Conservation (phyloP, 2,113 vertebrate species). For the Pedionomus torquatus region DNA sequence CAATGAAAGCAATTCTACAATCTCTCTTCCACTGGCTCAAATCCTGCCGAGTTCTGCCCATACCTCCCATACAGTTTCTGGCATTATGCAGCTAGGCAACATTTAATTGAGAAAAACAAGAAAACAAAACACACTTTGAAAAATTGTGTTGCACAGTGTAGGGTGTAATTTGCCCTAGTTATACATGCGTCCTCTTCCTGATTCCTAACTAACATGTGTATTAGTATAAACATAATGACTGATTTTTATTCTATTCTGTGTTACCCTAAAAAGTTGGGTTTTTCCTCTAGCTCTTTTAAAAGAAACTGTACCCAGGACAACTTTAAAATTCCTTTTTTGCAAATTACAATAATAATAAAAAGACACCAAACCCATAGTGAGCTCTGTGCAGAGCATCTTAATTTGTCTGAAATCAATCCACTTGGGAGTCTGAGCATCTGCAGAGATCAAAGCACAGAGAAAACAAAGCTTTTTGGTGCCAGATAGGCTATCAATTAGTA, state of each 20-base stretch:
- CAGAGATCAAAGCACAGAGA: background rate
- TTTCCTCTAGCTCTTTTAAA: background rate
- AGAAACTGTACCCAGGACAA: background rate
- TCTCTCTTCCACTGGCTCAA: background rate
- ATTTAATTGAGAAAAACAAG: slow-evolving; percentile 16
- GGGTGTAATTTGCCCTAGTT: background rate
- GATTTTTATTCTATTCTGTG: background rate
- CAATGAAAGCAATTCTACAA: background rate
- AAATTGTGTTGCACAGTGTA: background rate
- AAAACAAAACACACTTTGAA: slow-evolving; percentile 6
- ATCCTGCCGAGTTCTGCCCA: background rate
- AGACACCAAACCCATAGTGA: background rate
- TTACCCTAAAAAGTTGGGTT: background rate
- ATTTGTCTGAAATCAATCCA: background rate
- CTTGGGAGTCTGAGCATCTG: background rate
- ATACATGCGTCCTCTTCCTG: background rate
- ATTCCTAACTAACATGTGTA: background rate
- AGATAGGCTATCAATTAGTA: background rate
- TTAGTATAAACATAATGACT: background rate
- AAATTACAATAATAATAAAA: background rate
- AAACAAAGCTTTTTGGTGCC: background rate
- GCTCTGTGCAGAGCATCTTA: background rate
- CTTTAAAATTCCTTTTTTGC: background rate
- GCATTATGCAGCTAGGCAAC: background rate
- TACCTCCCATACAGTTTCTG: background rate